Evolutionary conservation across 1,140 invertebrate species (phyloP).

Genomic region (Drosophila gunungcola): DNA sequence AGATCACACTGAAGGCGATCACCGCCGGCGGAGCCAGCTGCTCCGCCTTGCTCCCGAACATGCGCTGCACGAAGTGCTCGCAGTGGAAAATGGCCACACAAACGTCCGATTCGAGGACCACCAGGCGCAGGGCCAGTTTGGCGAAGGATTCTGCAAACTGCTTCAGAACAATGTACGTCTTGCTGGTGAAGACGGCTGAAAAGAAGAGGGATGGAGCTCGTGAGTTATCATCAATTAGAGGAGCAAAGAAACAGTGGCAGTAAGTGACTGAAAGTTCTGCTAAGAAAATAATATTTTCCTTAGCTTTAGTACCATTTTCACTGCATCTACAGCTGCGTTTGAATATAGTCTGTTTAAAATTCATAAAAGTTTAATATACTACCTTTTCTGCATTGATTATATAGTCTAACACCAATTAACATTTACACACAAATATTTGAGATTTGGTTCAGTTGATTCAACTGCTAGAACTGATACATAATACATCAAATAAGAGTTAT

Average conservation of each 20-base stretch:
- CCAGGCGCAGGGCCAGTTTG: slow-evolving; percentile 67
- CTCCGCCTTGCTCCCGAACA: slow-evolving; percentile 51
- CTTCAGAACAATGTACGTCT: slow-evolving; percentile 69
- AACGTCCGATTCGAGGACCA: slow-evolving; percentile 65
- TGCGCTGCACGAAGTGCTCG: slow-evolving; percentile 62
- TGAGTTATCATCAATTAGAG: slow-evolving; percentile 16
- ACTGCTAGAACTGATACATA: too few relatives aligned
- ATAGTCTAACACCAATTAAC: too few relatives aligned
- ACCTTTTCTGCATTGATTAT: too few relatives aligned
- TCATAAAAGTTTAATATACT: too few relatives aligned
- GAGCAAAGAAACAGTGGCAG: neutral
- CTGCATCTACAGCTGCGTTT: too few relatives aligned
- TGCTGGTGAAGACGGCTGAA: slow-evolving; percentile 69
- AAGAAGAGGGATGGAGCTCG: slow-evolving; percentile 3
- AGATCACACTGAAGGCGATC: slow-evolving; percentile 42
- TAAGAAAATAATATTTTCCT: too few relatives aligned
- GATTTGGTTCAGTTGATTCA: too few relatives aligned
- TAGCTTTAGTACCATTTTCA: too few relatives aligned
- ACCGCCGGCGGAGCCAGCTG: slow-evolving; percentile 51
- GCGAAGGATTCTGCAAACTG: slow-evolving; percentile 78
- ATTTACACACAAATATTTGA: too few relatives aligned
- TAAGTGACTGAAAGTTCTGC: too few relatives aligned
- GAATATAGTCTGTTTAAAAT: too few relatives aligned
- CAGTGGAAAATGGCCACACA: slow-evolving; percentile 69
- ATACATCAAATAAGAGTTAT: too few relatives aligned